Percentiles rank a stretch among this genome's conserved stretches.
Conservation (phyloP, 2,113 vertebrate species). For the Todiramphus chloris region DNA sequence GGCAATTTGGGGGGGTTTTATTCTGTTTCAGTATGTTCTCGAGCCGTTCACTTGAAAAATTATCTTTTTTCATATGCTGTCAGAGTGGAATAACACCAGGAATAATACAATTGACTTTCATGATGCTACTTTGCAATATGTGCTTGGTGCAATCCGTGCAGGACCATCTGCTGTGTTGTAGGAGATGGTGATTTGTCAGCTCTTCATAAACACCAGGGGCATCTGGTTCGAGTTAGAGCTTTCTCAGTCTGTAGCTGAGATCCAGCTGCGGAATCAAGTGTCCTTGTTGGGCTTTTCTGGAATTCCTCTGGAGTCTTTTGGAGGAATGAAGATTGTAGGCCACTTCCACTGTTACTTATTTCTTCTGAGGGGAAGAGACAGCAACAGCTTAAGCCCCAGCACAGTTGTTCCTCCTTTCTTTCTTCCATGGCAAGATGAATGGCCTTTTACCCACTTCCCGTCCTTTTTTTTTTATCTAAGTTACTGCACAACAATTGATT, state of each 20-base stretch:
- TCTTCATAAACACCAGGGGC: not conserved
- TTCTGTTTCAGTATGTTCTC: not conserved
- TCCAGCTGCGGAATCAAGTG: not conserved
- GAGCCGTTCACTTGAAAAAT: not conserved
- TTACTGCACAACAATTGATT: not conserved
- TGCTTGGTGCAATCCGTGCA: not conserved
- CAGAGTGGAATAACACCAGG: not conserved
- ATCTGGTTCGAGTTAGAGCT: not conserved
- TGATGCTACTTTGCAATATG: not conserved
- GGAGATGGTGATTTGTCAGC: not conserved
- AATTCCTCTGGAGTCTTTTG: not conserved
- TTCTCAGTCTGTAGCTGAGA: not conserved
- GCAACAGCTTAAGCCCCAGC: not conserved
- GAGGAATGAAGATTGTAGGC: not conserved
- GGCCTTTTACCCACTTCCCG: fast-evolving
- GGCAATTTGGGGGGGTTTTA: not conserved
- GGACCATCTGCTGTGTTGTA: not conserved
- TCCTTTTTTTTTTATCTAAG: not conserved
- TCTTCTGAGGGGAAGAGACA: not conserved
- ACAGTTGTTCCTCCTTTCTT: not conserved
- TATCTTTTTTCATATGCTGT: not conserved
- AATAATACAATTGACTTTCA: not conserved
- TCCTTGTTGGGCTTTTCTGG: not conserved
- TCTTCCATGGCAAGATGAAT: not conserved
- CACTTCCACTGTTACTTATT: not conserved